phyloP scores from a whole-genome alignment of 2,113 vertebrate genomes.

The Caloenas nicobarica region DNA sequence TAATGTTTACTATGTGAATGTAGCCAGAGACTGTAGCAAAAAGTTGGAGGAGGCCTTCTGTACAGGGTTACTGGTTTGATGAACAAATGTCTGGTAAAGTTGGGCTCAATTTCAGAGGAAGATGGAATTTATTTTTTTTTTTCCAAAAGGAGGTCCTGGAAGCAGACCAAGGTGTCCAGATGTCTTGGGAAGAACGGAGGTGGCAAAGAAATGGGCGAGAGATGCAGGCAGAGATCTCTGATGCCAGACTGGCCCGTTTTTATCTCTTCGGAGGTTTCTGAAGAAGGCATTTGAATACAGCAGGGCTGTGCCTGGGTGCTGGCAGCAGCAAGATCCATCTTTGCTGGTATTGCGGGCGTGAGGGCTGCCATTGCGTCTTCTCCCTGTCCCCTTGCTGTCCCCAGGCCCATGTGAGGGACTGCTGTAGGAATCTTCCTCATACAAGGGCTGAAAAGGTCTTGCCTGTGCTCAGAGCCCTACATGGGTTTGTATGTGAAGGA shows the following conservation, averaged over 20 bases:
- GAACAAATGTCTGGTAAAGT: not conserved
- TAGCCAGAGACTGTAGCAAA: fast-evolving
- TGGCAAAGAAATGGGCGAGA: not conserved
- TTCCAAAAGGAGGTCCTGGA: not conserved
- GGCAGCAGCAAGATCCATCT: not conserved
- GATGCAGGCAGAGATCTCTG: not conserved
- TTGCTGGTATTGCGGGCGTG: fast-evolving
- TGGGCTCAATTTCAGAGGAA: not conserved
- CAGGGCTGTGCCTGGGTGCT: not conserved
- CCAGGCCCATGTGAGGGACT: fast-evolving
- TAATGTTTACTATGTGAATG: fast-evolving
- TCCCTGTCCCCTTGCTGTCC: not conserved
- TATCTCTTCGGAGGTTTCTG: not conserved
- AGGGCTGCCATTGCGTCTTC: fast-evolving
- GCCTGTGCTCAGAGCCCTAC: fast-evolving
- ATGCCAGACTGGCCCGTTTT: not conserved
- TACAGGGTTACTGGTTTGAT: not conserved
- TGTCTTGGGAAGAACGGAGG: not conserved
- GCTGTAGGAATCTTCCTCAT: fast-evolving
- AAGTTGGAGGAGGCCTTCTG: not conserved
- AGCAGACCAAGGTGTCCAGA: fast-evolving
- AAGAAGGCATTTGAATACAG: not conserved
- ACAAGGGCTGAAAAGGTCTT: too few species aligned
- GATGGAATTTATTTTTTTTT: not conserved
- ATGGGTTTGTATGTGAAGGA: fast-evolving